A percentile compares a stretch with the other conserved stretches of the same genome.
phyloP scores from a whole-genome alignment of 2,797 vertebrate genomes.

The Enteromius viviparus region DNA sequence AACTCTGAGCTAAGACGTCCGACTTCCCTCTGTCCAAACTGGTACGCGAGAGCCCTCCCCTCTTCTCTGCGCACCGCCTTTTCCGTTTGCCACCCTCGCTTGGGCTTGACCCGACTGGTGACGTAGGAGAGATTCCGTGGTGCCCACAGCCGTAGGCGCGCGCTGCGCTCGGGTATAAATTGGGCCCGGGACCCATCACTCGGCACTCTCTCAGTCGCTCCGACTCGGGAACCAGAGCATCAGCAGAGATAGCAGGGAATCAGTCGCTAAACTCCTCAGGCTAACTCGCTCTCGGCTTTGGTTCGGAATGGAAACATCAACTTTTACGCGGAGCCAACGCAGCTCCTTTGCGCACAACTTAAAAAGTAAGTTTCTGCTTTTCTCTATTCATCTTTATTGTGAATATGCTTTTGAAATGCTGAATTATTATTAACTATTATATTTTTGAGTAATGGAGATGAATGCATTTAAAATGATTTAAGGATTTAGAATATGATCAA shows the following conservation, averaged over 20 bases:
- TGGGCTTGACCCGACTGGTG: constrained; percentile 76
- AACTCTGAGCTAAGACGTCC: constrained; percentile 62
- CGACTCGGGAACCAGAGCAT: constrained; percentile 83
- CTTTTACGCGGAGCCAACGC: constrained; percentile 79
- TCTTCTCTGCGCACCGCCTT: constrained; percentile 64
- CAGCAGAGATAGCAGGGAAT: constrained; percentile 86
- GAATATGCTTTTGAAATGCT: constrained; percentile 22
- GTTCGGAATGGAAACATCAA: constrained; percentile 82
- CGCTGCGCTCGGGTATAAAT: constrained; percentile 76
- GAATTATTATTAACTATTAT: not conserved
- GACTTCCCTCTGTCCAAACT: constrained; percentile 74
- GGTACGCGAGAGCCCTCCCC: constrained; percentile 60
- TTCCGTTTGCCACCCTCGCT: constrained; percentile 78
- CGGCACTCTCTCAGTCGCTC: constrained; percentile 82
- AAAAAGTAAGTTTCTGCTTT: constrained; percentile 76
- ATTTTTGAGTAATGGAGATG: not conserved
- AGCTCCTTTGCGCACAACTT: constrained; percentile 77
- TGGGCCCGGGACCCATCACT: constrained; percentile 62
- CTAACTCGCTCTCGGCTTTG: constrained; percentile 88
- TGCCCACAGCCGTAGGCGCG: constrained; percentile 81
- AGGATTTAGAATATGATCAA: not conserved
- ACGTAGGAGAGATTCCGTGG: constrained; percentile 82
- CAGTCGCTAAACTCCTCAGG: constrained; percentile 70
- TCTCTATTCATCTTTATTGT: constrained; percentile 11
- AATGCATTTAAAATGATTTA: not conserved